Conservation (phyloP, 2,888 invertebrate species). For the Stenotaenia linearis region DNA sequence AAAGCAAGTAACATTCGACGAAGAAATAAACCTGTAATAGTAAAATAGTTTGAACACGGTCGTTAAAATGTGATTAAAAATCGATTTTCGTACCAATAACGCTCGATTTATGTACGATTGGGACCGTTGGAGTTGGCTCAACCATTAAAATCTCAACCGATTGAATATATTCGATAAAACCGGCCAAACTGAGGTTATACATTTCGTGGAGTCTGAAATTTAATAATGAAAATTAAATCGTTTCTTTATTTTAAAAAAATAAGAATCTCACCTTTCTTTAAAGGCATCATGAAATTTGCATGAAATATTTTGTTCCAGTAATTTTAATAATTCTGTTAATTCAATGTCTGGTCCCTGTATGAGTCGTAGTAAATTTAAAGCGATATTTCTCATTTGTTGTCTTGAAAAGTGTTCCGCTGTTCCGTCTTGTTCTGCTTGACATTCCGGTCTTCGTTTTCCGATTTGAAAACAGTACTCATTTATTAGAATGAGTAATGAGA, state of each 20-base stretch:
- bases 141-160: conserved; percentile 62
- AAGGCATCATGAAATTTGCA: not conserved
- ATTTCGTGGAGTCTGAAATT: conserved; percentile 43
- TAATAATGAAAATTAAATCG: too few relatives aligned
- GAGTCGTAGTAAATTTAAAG: not conserved
- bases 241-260: too few relatives aligned
- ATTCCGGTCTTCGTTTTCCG: not conserved
- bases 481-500: not conserved
- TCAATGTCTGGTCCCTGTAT: conserved; percentile 1
- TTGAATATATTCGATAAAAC: conserved; percentile 57
- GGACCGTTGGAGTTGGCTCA: conserved; percentile 57
- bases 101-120: conserved; percentile 60
- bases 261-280: not conserved
- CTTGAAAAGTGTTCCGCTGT: not conserved
- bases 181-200: conserved; percentile 58
- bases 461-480: not conserved
- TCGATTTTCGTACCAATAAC: conserved; percentile 57
- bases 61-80: not conserved
- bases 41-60: not conserved
- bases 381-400: not conserved
- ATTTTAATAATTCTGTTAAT: not conserved
- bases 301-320: not conserved
- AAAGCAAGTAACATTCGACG: conserved; percentile 73
- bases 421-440: not conserved
- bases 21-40: conserved; percentile 67